A percentile compares a stretch with the other conserved stretches of the same genome.
phyloP scores from a whole-genome alignment of 23 tunicate species.

The Diplosoma virens region DNA sequence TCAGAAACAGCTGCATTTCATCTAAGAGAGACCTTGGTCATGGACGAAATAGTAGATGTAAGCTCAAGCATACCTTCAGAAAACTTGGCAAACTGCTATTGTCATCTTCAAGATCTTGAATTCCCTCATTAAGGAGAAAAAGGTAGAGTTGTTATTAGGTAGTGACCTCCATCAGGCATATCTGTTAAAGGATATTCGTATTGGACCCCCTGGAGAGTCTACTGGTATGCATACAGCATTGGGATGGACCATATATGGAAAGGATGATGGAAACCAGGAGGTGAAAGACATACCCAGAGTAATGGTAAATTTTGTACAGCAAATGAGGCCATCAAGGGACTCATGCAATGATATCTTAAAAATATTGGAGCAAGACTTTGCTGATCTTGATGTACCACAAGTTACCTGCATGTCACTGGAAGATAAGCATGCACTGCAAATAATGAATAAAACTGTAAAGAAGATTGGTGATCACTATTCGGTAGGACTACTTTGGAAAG shows the following conservation, averaged over 20 bases:
- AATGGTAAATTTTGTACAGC: constrained; percentile 1
- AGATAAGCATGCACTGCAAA: background rate
- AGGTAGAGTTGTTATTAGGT: background rate
- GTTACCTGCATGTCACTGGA: background rate
- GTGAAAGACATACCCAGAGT: background rate
- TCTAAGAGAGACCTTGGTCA: background rate
- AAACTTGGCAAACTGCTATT: background rate
- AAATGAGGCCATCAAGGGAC: background rate
- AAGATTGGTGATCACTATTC: background rate
- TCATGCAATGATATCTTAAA: background rate
- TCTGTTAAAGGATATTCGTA: background rate
- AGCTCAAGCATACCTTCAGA: background rate
- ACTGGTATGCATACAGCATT: constrained; percentile 5
- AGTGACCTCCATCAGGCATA: constrained; percentile 8
- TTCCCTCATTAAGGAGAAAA: background rate
- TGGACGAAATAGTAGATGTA: background rate
- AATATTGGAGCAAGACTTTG: constrained; percentile 1
- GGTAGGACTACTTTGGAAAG: constrained; percentile 12
- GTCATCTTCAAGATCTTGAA: background rate
- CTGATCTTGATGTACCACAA: background rate
- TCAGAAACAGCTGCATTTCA: background rate
- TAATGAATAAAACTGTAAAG: background rate
- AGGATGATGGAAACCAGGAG: background rate
- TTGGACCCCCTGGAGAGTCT: background rate
- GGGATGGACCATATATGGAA: constrained; percentile 7